phyloP scores from a whole-genome alignment of 2,888 invertebrate genomes.

The Drosophila barbarae region DNA sequence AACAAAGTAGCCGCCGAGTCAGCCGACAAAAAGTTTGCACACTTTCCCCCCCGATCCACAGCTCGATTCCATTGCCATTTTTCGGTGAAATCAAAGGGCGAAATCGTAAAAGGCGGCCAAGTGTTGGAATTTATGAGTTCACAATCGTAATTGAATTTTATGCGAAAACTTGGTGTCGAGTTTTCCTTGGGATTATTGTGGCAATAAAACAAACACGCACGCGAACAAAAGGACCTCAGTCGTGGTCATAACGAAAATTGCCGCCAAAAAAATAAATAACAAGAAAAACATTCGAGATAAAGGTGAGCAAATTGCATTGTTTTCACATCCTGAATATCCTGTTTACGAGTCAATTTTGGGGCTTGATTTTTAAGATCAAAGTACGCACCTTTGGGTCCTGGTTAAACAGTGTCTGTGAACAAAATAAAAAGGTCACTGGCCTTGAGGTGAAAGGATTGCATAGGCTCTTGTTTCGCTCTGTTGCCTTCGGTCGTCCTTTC shows the following conservation, averaged over 20 bases:
- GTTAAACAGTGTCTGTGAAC: constrained; percentile 15
- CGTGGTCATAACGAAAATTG: constrained; percentile 43
- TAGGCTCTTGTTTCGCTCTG: constrained; percentile 22
- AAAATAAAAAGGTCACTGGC: constrained; percentile 28
- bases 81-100: constrained; percentile 35
- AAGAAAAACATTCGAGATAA: constrained; percentile 1
- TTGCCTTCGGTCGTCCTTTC: constrained; percentile 23
- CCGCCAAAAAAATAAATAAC: constrained; percentile 10
- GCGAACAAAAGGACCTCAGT: constrained; percentile 17
- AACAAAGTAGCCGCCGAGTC: constrained; percentile 44
- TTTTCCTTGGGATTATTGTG: constrained; percentile 31
- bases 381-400: constrained; percentile 13
- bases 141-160: constrained; percentile 71
- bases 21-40: constrained; percentile 31
- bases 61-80: constrained; percentile 5
- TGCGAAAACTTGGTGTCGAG: constrained; percentile 55
- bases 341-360: constrained; percentile 23
- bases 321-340: constrained; percentile 12
- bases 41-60: neutral
- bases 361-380: constrained; percentile 25
- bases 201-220: constrained; percentile 31
- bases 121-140: constrained; percentile 62
- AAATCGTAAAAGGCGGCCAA: constrained; percentile 49
- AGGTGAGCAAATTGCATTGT: constrained; percentile 38
- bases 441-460: constrained; percentile 35